A percentile compares a stretch with the other conserved stretches of the same genome.
Evolutionary conservation across 1,140 invertebrate genomes (phyloP).

Genomic region (Drosophila lowei): DNA sequence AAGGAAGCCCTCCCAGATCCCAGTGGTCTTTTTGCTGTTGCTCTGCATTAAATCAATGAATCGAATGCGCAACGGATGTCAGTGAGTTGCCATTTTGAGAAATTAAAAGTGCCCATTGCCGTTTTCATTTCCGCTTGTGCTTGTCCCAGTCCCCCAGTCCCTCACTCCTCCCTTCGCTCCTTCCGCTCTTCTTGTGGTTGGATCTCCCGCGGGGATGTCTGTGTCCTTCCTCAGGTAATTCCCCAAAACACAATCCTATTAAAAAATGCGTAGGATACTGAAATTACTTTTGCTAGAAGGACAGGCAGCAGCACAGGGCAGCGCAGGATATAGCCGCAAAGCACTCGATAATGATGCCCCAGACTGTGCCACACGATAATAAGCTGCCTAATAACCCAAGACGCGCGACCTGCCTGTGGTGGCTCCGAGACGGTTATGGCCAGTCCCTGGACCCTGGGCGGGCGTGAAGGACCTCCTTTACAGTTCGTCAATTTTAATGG

Average conservation of each 20-base stretch:
- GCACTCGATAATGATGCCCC: slow-evolving; percentile 78
- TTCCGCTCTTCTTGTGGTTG: slow-evolving; percentile 26
- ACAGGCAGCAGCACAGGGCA: neutral
- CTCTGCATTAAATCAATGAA: slow-evolving; percentile 77
- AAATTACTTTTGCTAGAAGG: slow-evolving; percentile 41
- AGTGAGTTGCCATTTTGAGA: slow-evolving; percentile 78
- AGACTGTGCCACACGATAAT: slow-evolving; percentile 57
- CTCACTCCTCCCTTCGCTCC: slow-evolving; percentile 40
- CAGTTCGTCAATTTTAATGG: slow-evolving; percentile 83
- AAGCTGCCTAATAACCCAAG: slow-evolving; percentile 79
- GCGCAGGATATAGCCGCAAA: slow-evolving; percentile 56
- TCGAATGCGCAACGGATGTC: slow-evolving; percentile 73
- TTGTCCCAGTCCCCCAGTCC: neutral
- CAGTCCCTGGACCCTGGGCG: slow-evolving; percentile 21
- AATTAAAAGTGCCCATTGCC: slow-evolving; percentile 79
- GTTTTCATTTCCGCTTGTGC: slow-evolving; percentile 70
- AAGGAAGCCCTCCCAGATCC: too few relatives aligned
- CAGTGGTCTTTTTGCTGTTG: slow-evolving; percentile 37
- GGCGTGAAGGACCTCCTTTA: slow-evolving; percentile 56
- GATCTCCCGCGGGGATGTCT: slow-evolving; percentile 1
- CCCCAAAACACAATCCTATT: slow-evolving; percentile 77
- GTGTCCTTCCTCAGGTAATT: slow-evolving; percentile 56
- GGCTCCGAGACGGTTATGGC: slow-evolving; percentile 35
- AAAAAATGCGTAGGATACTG: slow-evolving; percentile 52
- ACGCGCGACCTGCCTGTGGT: slow-evolving; percentile 38